Evolutionary conservation across 2,888 invertebrate genomes (phyloP), one percentile per base, ranked within the genome.

Genomic region (Ochropleura leucogaster): DNA sequence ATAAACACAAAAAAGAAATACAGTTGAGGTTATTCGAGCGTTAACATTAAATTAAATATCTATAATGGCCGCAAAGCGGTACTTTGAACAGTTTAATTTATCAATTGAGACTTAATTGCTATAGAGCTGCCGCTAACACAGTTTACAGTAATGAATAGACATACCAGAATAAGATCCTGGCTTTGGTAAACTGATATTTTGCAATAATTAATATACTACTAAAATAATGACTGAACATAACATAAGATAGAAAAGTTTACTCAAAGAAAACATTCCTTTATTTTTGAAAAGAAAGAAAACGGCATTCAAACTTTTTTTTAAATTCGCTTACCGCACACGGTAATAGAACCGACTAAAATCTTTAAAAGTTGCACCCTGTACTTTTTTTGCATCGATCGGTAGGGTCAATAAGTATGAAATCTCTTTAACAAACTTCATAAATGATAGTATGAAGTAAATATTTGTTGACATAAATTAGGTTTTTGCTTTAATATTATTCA

Each of bases 21-120:
- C 40, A 20, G 30, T 55, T 6, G 51, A 51, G 20, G 69, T 46
- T 8, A 69, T 72, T 78, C n/a, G 59, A 53, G 57, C 62, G 18
- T 63, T 51, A 47, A 65, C 66, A 78, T 59, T 57, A 12, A 72
- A 67, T 71, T 62, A 77, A 77, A 71, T 66, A 62, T 55, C 18
- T 49, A 5, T 62, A 77, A 66, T 57, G 55, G 55, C 62, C 71
- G 53, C 65, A 40, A 46, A 4, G 47, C 55, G 62, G 49, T 46
- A 63, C 46, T 72, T 67, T 51, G 66, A 55, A 63, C 60, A 78
- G 72, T 62, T 66, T 77, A 77, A 77, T 66, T 30, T 62, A 44
- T 71, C 51, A 55, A 44, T 72, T 69, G 46, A 59, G 42, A 68
- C 68, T 46, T 66, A 71, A 44, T 40, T 62, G 47, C n/a, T 55